These are phyloP conservation scores for Drosophila pandora DNA, from an alignment of 1,140 invertebrate species.

Conservation along the genomic window DNA sequence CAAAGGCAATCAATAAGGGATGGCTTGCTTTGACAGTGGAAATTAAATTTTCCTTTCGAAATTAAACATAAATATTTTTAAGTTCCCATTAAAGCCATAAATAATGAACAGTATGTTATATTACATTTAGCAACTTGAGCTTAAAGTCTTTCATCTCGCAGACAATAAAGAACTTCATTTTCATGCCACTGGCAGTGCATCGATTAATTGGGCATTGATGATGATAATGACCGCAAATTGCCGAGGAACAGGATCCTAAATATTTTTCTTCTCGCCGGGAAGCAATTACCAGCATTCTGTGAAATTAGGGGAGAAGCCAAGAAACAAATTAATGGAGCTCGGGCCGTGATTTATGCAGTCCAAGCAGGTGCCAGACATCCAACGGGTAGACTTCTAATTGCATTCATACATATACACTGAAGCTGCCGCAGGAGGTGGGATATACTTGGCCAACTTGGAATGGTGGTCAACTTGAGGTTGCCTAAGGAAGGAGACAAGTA, in stretches of 20 bases:
- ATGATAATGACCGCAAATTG: conserved; percentile 45
- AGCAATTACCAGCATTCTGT: conserved; percentile 50
- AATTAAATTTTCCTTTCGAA: conserved; percentile 9
- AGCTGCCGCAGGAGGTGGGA: background rate
- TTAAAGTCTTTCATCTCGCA: background rate
- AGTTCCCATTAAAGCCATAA: conserved; percentile 1
- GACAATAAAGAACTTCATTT: background rate
- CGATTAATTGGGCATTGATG: conserved; percentile 21
- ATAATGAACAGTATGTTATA: background rate
- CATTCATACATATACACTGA: conserved; percentile 1
- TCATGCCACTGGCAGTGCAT: background rate
- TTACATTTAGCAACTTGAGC: background rate
- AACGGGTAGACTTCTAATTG: conserved; percentile 22
- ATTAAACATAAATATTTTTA: conserved; percentile 27
- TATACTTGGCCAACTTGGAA: conserved; percentile 7
- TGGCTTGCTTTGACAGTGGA: background rate
- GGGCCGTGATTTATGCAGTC: conserved; percentile 54
- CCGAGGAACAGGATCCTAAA: conserved; percentile 8
- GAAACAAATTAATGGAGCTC: conserved; percentile 55
- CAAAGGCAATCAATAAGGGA: conserved; percentile 1
- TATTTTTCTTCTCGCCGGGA: background rate
- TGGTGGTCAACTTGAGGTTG: conserved; percentile 39
- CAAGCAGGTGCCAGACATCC: conserved; percentile 37
- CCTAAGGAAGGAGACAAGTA: background rate
- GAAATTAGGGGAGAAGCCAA: conserved; percentile 36